phyloP scores from a whole-genome alignment of 23 tunicate genomes.

The Oikopleura dioica region DNA sequence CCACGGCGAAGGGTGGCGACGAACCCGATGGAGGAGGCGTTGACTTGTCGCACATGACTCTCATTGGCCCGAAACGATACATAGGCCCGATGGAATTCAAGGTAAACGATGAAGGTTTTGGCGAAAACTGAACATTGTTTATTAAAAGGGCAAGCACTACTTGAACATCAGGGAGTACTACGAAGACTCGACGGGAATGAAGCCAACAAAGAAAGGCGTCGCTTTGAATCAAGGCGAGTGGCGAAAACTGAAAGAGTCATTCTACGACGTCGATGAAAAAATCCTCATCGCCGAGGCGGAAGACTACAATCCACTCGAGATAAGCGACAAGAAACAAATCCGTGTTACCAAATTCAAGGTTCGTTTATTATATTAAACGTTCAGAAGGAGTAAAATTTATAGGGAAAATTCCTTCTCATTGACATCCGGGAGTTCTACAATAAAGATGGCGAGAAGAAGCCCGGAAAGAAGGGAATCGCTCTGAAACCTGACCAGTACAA shows the following conservation, averaged over 20 bases:
- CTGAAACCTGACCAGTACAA: background rate
- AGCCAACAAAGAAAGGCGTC: background rate
- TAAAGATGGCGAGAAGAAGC: conserved; percentile 62
- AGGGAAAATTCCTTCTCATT: conserved; percentile 19
- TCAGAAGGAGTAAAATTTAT: background rate
- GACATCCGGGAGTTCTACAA: conserved; percentile 76
- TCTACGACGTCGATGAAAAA: background rate
- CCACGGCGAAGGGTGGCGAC: background rate
- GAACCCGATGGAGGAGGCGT: background rate
- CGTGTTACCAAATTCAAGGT: conserved; percentile 10
- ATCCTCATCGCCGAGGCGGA: background rate
- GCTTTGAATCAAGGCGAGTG: background rate
- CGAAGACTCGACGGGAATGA: background rate
- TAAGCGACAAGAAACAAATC: background rate
- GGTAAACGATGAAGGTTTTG: too few species aligned
- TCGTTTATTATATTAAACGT: background rate
- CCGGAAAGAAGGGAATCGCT: conserved; percentile 60
- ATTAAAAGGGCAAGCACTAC: background rate
- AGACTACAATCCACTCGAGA: background rate
- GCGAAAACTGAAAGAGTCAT: background rate
- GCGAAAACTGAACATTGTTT: too few species aligned
- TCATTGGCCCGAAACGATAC: background rate
- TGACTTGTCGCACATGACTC: background rate
- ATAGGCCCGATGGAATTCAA: background rate
- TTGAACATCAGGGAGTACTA: background rate